Evolutionary conservation across 1,140 invertebrate species (phyloP).

Genomic region (Aporrectodea caliginosa): DNA sequence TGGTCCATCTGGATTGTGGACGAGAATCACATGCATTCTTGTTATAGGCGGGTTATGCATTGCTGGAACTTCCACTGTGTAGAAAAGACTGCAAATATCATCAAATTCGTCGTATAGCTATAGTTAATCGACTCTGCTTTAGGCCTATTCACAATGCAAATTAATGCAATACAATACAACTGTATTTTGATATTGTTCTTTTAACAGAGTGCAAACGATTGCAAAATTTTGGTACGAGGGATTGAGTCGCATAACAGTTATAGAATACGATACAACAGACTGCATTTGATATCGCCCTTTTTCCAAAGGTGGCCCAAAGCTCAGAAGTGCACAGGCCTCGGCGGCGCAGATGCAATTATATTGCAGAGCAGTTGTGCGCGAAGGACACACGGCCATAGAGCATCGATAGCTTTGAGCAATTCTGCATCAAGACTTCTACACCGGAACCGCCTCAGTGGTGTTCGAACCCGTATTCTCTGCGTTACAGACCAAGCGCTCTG

Average conservation of each 20-base stretch:
- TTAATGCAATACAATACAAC: background rate
- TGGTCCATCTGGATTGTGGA: background rate
- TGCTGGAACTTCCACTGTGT: background rate
- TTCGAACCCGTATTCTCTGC: too few relatives aligned
- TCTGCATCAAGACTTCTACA: too few relatives aligned
- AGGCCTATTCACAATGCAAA: background rate
- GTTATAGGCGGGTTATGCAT: background rate
- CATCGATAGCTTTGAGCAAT: too few relatives aligned
- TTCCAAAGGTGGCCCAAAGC: too few relatives aligned
- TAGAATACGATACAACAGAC: background rate
- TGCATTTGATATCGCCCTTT: too few relatives aligned
- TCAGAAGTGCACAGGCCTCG: too few relatives aligned
- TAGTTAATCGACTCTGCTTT: background rate
- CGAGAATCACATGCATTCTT: background rate
- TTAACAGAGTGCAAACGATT: background rate
- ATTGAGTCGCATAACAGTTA: background rate
- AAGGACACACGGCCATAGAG: too few relatives aligned
- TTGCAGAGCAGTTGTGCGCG: too few relatives aligned
- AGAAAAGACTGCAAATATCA: background rate
- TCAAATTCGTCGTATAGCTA: background rate
- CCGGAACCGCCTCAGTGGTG: too few relatives aligned
- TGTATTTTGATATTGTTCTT: background rate
- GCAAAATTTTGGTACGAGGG: background rate
- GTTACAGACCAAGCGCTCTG: too few relatives aligned
- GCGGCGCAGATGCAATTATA: too few relatives aligned